phyloP scores from a whole-genome alignment of 2,797 vertebrate species.

The Dallia pectoralis region DNA sequence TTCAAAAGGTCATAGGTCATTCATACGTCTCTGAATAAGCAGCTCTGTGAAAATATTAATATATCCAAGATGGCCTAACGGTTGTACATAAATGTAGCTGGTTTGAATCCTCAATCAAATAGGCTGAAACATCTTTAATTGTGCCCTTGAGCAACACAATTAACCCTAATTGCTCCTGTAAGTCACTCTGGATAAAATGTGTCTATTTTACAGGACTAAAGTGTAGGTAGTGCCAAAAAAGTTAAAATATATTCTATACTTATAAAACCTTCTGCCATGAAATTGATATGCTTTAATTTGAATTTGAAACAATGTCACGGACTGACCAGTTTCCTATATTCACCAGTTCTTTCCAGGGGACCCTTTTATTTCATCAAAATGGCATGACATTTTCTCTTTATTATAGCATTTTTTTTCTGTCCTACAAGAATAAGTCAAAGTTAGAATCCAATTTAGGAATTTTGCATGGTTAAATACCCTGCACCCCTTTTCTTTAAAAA shows the following conservation, averaged over 20 bases:
- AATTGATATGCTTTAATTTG: slow-evolving; percentile 19
- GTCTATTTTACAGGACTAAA: no score
- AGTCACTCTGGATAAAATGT: no score
- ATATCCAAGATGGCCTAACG: not conserved
- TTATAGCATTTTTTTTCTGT: slow-evolving; percentile 53
- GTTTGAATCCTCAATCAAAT: no score
- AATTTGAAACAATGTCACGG: slow-evolving; percentile 27
- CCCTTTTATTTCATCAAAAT: slow-evolving; percentile 49
- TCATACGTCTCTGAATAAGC: not conserved
- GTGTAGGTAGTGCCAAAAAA: not conserved
- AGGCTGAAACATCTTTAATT: no score
- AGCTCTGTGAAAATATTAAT: not conserved
- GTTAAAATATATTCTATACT: not conserved
- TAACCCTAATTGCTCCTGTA: no score
- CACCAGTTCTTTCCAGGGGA: slow-evolving; percentile 45
- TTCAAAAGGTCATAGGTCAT: not conserved
- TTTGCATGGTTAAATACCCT: slow-evolving; percentile 65
- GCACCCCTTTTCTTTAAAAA: slow-evolving; percentile 54
- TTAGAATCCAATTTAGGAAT: slow-evolving; percentile 68
- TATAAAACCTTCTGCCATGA: not conserved
- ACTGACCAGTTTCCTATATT: slow-evolving; percentile 43
- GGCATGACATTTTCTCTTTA: slow-evolving; percentile 59
- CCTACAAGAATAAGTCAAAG: slow-evolving; percentile 54
- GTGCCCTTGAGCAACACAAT: no score
- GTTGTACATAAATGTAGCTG: no score